A percentile compares a stretch with the other conserved stretches of the same genome.
phyloP scores from a whole-genome alignment of 2,797 vertebrate species.

The Tapera naevia region DNA sequence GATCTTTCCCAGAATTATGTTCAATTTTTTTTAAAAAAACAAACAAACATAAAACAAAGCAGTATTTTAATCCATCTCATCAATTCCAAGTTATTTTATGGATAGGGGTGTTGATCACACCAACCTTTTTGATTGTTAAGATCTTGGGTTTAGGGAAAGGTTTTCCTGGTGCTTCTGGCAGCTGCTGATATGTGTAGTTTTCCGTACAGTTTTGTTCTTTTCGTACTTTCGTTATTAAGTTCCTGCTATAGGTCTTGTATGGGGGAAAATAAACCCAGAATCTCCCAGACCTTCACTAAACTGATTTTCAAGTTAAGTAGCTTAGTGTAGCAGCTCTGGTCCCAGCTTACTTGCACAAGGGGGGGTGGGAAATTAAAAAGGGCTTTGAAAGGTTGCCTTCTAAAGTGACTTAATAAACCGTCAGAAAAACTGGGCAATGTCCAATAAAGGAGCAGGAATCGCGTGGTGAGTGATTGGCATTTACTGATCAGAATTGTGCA shows the following conservation, averaged over 20 bases:
- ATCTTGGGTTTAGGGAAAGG: background rate
- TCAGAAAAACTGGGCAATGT: background rate
- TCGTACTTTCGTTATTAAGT: slow-evolving; percentile 39
- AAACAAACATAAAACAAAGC: too few species aligned
- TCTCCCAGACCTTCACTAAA: slow-evolving; percentile 64
- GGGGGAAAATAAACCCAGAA: slow-evolving; percentile 25
- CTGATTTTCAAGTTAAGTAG: slow-evolving; percentile 72
- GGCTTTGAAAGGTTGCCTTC: slow-evolving; percentile 40
- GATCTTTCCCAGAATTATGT: background rate
- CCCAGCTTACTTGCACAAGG: slow-evolving; percentile 36
- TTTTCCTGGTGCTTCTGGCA: background rate
- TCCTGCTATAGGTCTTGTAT: slow-evolving; percentile 47
- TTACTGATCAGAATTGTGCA: slow-evolving; percentile 25
- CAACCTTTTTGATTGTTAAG: background rate
- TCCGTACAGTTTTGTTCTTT: slow-evolving; percentile 44
- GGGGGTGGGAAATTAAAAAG: background rate
- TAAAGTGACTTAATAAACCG: slow-evolving; percentile 48
- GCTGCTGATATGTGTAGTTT: slow-evolving; percentile 42
- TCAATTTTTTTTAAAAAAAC: background rate
- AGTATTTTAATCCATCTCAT: background rate
- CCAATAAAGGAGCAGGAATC: background rate
- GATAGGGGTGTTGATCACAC: background rate
- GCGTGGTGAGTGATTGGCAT: background rate
- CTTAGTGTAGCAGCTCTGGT: slow-evolving; percentile 61
- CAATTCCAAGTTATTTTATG: background rate